These are phyloP conservation scores for Myotis yumanensis DNA, from an alignment of 2,113 vertebrate species.

Conservation along the genomic window DNA sequence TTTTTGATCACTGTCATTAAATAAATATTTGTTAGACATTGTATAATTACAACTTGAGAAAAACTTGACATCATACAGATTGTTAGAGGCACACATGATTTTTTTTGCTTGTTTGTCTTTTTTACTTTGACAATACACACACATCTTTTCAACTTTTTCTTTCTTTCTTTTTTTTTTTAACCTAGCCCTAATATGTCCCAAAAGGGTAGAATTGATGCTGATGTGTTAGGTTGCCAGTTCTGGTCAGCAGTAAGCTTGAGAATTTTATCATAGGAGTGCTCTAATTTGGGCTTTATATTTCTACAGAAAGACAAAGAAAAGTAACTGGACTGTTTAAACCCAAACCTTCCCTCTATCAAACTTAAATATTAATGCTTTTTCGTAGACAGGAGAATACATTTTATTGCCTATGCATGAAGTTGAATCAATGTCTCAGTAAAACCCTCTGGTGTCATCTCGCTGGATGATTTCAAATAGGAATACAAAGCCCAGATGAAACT, in stretches of 20 bases:
- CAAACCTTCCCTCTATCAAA: slow-evolving; percentile 27
- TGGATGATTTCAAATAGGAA: slow-evolving; percentile 77
- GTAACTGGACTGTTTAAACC: neutral
- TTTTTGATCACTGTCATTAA: neutral
- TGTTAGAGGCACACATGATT: neutral
- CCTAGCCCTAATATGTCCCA: neutral
- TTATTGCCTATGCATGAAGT: slow-evolving; percentile 69
- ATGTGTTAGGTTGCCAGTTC: neutral
- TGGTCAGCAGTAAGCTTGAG: neutral
- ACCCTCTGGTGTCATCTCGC: slow-evolving; percentile 66
- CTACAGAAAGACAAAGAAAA: slow-evolving; percentile 8
- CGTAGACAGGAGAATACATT: slow-evolving; percentile 51
- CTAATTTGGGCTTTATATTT: slow-evolving; percentile 30
- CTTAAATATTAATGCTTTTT: slow-evolving; percentile 69
- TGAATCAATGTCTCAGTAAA: slow-evolving; percentile 71
- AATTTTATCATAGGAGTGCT: slow-evolving; percentile 20
- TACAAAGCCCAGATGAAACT: slow-evolving; percentile 76
- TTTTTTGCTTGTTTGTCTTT: too few relatives aligned
- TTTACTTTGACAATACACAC: neutral
- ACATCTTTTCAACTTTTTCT: neutral
- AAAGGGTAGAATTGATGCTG: neutral
- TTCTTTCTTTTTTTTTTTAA: neutral
- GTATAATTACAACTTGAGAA: slow-evolving; percentile 19
- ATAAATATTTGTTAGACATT: neutral
- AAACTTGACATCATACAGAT: neutral